Evolutionary conservation across 2,888 invertebrate species (phyloP), one percentile per base, ranked within the genome.

Genomic region (Cancer borealis): DNA sequence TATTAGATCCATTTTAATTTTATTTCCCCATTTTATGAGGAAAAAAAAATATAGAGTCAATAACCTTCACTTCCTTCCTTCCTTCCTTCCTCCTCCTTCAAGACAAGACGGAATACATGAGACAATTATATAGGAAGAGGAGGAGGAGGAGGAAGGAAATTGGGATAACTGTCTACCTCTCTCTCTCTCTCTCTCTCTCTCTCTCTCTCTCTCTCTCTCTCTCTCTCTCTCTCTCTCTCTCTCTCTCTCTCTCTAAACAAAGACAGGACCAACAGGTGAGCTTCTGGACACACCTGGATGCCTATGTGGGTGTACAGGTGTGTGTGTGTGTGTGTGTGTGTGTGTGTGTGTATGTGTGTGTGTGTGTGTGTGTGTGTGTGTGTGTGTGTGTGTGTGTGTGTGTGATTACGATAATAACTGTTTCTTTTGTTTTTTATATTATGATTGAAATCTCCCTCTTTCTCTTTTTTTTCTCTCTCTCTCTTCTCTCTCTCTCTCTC

Each of bases 271-370:
- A 79, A 30, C 79, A 79, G 79, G 79, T 79, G 79, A 79, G 79
- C 14, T 26, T 66, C 12, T 17, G n/a, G 39, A 60, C 49, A 30
- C 26, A 30, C 54, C 39, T 91, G 91, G n/a, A 2, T 91, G 54
- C 54, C 3, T 30, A 54, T 91, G 39, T 91, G 91, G 8, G 39
- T 92, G 92, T 92, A 47, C 47, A 47, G 46, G 88, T 49, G 47
- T 89, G 49, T 26, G 49, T 49, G 26, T 46, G 46, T 46, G 47
- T 88, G 26, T 49, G 49, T 47, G 89, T 89, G 89, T 89, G 49
- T 49, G 89, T 89, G 49, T 89, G 91, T 91, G 30, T 73, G 73
- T 39, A 73, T 60, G 66, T 30, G 60, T 66, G 66, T 91, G 91
- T 60, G 26, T 60, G 91, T 39, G 47, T 46, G 88, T 88, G 47